Percentiles rank a stretch among this genome's conserved stretches.
These are phyloP conservation scores for Echinarachnius parma DNA, from an alignment of 53 echinoderm and acorn worm genomes.

Conservation along the genomic window DNA sequence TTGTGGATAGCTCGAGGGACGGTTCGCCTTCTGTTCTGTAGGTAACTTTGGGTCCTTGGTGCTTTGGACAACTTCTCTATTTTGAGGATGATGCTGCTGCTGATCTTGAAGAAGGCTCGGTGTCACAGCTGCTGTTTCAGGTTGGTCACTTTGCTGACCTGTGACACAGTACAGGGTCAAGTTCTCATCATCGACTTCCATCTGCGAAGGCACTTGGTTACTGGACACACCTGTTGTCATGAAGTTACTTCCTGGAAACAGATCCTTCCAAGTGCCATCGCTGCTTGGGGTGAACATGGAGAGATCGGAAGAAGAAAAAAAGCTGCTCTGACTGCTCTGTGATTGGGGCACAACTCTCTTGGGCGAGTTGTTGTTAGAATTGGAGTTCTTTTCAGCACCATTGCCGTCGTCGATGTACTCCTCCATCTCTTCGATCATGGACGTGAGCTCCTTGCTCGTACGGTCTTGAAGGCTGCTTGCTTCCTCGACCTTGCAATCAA, in stretches of 20 bases:
- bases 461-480: no score
- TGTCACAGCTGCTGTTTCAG: not conserved
- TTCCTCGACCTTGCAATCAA: no score
- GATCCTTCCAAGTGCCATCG: no score
- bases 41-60: not conserved
- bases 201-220: slow-evolving; percentile 36
- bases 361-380: slow-evolving; percentile 16
- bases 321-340: no score
- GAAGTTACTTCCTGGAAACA: no score
- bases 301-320: no score
- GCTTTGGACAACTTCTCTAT: not conserved
- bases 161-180: slow-evolving; percentile 6
- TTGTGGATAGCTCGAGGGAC: not conserved
- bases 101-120: not conserved
- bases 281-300: no score
- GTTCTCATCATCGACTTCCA: slow-evolving; percentile 2
- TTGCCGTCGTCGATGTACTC: slow-evolving; percentile 16
- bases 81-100: not conserved
- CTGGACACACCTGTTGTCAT: no score
- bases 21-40: not conserved
- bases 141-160: not conserved
- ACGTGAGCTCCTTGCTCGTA: not conserved
- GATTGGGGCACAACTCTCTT: no score
- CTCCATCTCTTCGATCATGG: slow-evolving; percentile 40
- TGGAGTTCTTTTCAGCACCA: slow-evolving; percentile 1